A percentile compares a stretch with the other conserved stretches of the same genome.
phyloP scores from a whole-genome alignment of 2,797 vertebrate genomes.

The Gambusia yucatana region DNA sequence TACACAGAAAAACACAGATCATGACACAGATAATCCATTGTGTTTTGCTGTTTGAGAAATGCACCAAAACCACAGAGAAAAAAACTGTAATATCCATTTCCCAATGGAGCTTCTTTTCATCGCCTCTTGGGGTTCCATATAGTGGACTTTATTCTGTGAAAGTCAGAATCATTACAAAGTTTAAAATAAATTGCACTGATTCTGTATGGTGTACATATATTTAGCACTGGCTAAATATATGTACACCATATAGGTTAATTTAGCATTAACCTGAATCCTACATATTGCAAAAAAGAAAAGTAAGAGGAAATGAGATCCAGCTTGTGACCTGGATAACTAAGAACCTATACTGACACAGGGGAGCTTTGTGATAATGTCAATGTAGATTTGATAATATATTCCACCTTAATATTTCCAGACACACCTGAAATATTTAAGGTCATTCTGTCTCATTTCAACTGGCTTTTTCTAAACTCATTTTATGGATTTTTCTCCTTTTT shows the following conservation, averaged over 20 bases:
- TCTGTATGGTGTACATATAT: neutral
- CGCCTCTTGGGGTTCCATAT: neutral
- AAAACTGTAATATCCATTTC: neutral
- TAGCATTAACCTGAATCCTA: neutral
- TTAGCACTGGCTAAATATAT: neutral
- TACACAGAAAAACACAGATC: no score
- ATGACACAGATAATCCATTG: no score
- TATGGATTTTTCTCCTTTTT: neutral
- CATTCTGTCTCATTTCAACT: neutral
- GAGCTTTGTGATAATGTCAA: neutral
- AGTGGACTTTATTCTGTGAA: neutral
- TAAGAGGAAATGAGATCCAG: neutral
- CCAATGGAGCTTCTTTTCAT: neutral
- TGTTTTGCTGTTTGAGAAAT: no score
- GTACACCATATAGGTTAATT: neutral
- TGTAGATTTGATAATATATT: neutral
- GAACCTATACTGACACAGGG: neutral
- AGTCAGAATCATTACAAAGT: neutral
- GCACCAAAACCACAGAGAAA: no score
- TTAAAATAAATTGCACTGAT: neutral
- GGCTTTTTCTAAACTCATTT: neutral
- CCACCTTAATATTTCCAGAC: neutral
- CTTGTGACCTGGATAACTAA: neutral
- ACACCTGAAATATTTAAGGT: conserved; percentile 1
- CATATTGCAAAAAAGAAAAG: neutral